Evolutionary conservation across 2,797 vertebrate species (phyloP), one percentile per base, ranked within the genome.

Genomic region (Myotis planiceps): DNA sequence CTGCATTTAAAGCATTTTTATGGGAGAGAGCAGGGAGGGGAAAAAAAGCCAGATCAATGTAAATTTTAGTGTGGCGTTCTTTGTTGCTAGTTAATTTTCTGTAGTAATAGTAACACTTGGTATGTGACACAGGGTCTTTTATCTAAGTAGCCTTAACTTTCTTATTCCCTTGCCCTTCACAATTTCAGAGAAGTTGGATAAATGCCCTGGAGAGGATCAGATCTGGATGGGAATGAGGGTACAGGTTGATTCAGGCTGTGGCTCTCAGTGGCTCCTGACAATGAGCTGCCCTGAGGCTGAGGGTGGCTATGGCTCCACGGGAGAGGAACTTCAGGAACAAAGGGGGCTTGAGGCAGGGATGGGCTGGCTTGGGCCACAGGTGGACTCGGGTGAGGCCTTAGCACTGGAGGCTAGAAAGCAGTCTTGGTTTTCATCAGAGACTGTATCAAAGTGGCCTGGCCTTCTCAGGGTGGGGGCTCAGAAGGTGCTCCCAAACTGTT

Each of bases 1-100:
- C 79, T 84, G 66, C 78, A 75, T 96, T 96, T 95, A 97, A 91
- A 93, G 45, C 72, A 87, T 92, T 96, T 97, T 97, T 83, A 91
- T 95, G 94, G 75, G 60, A 75, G 81, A 53, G n/a, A 53, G 65
- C 66, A 81, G 3, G 29, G 27, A 81, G 3, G 34, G 27, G 1
- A 2, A 8, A 53, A 63, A 74, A 66, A 53, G 90, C 63, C 71
- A 76, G 93, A 93, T 86, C 93, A 86, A 90, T 92, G 78, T 94
- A 97, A 83, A 95, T 95, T 94, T 88, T 90, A 49, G 45, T 71
- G 65, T 88, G 66, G 55, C 90, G 74, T 78, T 60, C 85, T 96
- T 88, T 94, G 53, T 79, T 93, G 82, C 82, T 94, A 89, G 86
- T 87, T 96, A 92, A 84, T 95, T 95, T 95, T 94, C 82, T 90